Conservation (phyloP, 1,140 invertebrate genomes). For the Pentalonia nigronervosa region DNA sequence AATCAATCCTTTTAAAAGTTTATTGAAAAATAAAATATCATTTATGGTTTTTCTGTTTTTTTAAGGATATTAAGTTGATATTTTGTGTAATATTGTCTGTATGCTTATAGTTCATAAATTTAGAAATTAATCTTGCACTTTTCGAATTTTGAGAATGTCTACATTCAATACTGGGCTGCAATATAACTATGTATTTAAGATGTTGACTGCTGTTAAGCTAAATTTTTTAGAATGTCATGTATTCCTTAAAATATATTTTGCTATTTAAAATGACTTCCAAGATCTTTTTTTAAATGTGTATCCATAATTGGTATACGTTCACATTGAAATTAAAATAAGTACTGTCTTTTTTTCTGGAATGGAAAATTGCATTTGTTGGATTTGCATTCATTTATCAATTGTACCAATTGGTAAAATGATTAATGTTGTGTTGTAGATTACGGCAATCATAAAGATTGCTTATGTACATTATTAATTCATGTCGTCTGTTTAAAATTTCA, state of each 20-base stretch:
- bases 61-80: no score
- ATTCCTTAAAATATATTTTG: not conserved
- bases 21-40: no score
- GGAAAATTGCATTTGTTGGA: not conserved
- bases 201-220: no score
- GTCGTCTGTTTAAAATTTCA: not conserved
- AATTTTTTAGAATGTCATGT: not conserved
- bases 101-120: no score
- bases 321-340: not conserved
- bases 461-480: not conserved
- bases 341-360: not conserved
- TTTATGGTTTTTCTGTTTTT: no score
- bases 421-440: not conserved
- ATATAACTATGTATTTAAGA: no score
- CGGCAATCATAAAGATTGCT: not conserved
- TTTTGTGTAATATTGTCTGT: no score
- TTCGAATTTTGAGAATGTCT: no score
- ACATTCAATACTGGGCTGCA: no score
- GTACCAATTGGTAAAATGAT: not conserved
- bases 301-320: not conserved
- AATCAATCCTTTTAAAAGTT: no score
- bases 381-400: not conserved
- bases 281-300: not conserved
- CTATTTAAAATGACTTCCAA: not conserved
- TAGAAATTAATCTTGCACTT: no score